Evolutionary conservation across 2,888 invertebrate genomes (phyloP), one percentile per base, ranked within the genome.

Genomic region (Meliscaeva auricollis): DNA sequence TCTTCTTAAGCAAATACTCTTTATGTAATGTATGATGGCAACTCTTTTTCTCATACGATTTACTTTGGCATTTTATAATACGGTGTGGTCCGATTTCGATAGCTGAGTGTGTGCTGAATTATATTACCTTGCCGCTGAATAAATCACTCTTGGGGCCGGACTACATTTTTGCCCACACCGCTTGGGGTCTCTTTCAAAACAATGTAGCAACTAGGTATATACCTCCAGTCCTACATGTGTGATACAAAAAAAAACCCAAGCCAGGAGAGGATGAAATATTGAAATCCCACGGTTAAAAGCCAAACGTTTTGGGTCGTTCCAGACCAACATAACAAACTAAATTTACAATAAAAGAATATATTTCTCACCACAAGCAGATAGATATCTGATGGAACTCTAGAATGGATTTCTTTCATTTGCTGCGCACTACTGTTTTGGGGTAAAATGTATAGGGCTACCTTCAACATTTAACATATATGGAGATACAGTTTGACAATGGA

Each of bases 101-200:
- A 62, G 66, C 20, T 46, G 44, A 75, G 75, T 85, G 81, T 85
- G 81, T 81, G 76, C 62, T 85, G 85, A 85, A 85, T 81, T 85
- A 85, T 85, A 85, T 85, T 85, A 85, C 32, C 81, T 60, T 46
- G 41, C 62, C 68, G 81, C 60, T 81, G 81, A 85, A 85, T 85
- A 85, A 81, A 85, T 85, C 85, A 85, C 69, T 73, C 76, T 8
- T 38, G 72, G 52, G 66, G 80, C 68, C 38, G 84, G 76, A 73
- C 80, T 76, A 76, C 56, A 54, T 70, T 81, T 79, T 85, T 73
- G 73, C 76, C 81, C 80, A 85, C 84, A 80, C 75, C 38, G 48
- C 73, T 81, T 81, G 76, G 52, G 76, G 84, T 84, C 79, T 69
- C 32, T 50, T 11, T 32, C 13, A 54, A 30, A 66, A 60, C 64